Evolutionary conservation across 2,113 vertebrate genomes (phyloP), one percentile per base, ranked within the genome.

Genomic region (Caranx melampygus): DNA sequence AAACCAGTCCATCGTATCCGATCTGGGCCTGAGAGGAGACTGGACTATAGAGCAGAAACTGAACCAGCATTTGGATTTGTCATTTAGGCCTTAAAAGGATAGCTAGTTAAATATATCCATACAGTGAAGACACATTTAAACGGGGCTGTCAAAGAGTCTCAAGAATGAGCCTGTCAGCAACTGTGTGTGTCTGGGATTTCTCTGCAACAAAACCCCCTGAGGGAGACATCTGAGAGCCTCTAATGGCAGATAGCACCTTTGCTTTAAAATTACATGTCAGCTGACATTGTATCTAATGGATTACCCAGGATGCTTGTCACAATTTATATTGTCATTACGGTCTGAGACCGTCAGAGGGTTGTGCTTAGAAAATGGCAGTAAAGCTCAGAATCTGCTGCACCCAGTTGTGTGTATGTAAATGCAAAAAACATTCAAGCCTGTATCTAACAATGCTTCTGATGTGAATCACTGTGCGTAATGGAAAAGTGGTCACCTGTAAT

Each of bases 121-220:
- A 26, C 40, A 72, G 66, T 47, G 14, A 63, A 74, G 62, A 81
- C 54, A 72, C 40, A 40, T 80, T 76, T 83, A 78, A 85, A 74
- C 64, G 35, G 35, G 49, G 55, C 49, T 62, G 55, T 75, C 77
- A 82, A 68, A 26, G n/a, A 67, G 14, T 67, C 68, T 84, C 37
- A 51, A 76, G 37, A 54, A 47, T 34, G 14, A 76, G 37, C 52
- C 61, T 76, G 45, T 63, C 66, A 75, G 66, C 45, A 64, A 63
- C 35, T 12, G 16, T 40, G 45, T 40, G 45, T 44, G 34, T 74
- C 60, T 69, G 34, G 52, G 73, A 64, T 51, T 66, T 60, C 34
- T 78, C 49, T 34, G 21, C 44, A 40, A 75, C 35, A 75, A 15
- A 18, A 54, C 64, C 74, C 64, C 42, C 71, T 26, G 67, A 35